phyloP scores from a whole-genome alignment of 2,797 vertebrate species.

The Distichodus sexfasciatus region DNA sequence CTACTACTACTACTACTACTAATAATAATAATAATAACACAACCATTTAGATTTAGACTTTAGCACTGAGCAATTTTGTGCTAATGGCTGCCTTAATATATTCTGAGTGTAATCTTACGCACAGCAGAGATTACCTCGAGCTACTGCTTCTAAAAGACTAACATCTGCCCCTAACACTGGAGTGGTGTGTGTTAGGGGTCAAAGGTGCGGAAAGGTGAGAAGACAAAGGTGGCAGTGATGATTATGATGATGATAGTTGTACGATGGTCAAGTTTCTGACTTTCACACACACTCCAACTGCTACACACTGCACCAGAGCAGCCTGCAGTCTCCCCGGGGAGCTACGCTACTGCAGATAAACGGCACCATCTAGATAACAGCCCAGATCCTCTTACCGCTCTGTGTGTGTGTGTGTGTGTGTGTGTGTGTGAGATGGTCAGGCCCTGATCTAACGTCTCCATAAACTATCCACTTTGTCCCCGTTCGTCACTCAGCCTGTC shows the following conservation, averaged over 20 bases:
- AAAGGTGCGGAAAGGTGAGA: not conserved
- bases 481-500: conserved; percentile 53
- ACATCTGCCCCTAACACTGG: not conserved
- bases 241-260: not conserved
- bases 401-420: not conserved
- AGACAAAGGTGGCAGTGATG: not conserved
- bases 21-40: too few relatives aligned
- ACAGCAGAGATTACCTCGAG: not conserved
- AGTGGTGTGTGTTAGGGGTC: not conserved
- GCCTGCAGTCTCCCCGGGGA: not conserved
- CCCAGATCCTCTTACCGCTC: not conserved
- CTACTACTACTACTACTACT: too few relatives aligned
- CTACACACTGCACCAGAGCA: not conserved
- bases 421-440: conserved; percentile 5
- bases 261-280: not conserved
- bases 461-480: conserved; percentile 44
- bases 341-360: not conserved
- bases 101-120: too few relatives aligned
- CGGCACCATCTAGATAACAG: not conserved
- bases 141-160: not conserved
- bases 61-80: too few relatives aligned
- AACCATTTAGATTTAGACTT: too few relatives aligned
- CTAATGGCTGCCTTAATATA: too few relatives aligned
- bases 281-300: not conserved
- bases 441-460: conserved; percentile 52